Evolutionary conservation across 2,888 invertebrate species (phyloP).

Genomic region (Drosophila flavopinicola): DNA sequence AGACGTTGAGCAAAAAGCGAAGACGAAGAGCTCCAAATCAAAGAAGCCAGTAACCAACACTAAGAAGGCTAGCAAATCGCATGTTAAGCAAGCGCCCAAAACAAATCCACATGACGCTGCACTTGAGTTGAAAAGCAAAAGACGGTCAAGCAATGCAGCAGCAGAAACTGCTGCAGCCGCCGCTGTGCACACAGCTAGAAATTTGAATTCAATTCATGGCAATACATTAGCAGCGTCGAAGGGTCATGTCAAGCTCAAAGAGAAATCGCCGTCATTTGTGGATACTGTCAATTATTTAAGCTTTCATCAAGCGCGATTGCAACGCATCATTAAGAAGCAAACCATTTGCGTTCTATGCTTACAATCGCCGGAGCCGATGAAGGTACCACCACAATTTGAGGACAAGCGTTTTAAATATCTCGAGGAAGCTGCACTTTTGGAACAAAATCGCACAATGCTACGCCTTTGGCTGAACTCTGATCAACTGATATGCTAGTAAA

Average conservation of each 20-base stretch:
- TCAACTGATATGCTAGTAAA: conserved; percentile 46
- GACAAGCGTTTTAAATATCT: conserved; percentile 50
- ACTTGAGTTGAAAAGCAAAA: conserved; percentile 39
- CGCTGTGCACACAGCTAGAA: conserved; percentile 10
- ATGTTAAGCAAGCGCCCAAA: conserved; percentile 3
- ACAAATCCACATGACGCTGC: conserved; percentile 23
- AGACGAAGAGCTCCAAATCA: conserved; percentile 20
- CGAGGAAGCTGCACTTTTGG: conserved; percentile 55
- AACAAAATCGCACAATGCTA: conserved; percentile 60
- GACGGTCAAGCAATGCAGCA: conserved; percentile 27
- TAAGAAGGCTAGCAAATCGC: conserved; percentile 20
- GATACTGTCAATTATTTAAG: conserved; percentile 47
- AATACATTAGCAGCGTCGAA: conserved; percentile 29
- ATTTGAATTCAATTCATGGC: conserved; percentile 38
- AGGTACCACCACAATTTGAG: conserved; percentile 40
- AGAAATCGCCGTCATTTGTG: conserved; percentile 13
- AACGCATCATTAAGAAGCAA: conserved; percentile 34
- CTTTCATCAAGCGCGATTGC: conserved; percentile 48
- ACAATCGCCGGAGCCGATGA: conserved; percentile 36
- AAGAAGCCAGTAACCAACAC: conserved; percentile 20
- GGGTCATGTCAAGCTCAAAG: conserved; percentile 3
- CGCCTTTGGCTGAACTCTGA: conserved; percentile 55
- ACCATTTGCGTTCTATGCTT: conserved; percentile 37
- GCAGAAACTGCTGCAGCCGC: conserved; percentile 13
- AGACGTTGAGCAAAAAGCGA: conserved; percentile 30